Percentiles rank a stretch among this genome's conserved stretches.
These are phyloP conservation scores for Henicopernis longicauda DNA, from an alignment of 2,113 vertebrate genomes.

Conservation along the genomic window DNA sequence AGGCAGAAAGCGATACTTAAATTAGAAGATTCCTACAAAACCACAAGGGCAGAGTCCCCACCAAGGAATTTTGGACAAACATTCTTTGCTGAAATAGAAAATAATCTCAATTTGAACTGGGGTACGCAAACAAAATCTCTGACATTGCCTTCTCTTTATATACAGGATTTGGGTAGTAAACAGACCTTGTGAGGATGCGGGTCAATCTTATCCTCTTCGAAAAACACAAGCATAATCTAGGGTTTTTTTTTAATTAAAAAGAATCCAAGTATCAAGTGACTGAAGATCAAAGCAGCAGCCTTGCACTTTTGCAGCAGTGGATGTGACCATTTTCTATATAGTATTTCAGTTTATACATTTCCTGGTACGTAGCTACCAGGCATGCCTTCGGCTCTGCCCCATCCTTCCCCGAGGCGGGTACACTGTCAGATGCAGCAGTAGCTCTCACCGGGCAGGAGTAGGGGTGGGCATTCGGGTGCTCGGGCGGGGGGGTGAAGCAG, in stretches of 20 bases:
- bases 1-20: neutral
- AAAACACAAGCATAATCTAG: neutral
- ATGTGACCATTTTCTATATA: neutral
- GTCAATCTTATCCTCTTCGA: neutral
- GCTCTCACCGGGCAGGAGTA: neutral
- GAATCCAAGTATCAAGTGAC: neutral
- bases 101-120: neutral
- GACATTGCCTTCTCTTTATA: neutral
- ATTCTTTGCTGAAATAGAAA: neutral
- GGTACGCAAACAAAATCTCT: neutral
- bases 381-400: neutral
- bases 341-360: neutral
- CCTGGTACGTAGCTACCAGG: fast-evolving
- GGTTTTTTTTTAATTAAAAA: neutral
- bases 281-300: neutral
- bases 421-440: neutral
- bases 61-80: conserved; percentile 18
- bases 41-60: neutral
- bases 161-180: neutral
- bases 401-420: neutral
- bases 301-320: neutral
- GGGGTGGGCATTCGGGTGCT: neutral
- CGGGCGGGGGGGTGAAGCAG: fast-evolving
- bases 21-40: conserved; percentile 5
- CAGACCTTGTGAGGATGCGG: neutral